These are phyloP conservation scores for Rhamnusium bicolor DNA, from an alignment of 2,888 invertebrate species.

Conservation along the genomic window DNA sequence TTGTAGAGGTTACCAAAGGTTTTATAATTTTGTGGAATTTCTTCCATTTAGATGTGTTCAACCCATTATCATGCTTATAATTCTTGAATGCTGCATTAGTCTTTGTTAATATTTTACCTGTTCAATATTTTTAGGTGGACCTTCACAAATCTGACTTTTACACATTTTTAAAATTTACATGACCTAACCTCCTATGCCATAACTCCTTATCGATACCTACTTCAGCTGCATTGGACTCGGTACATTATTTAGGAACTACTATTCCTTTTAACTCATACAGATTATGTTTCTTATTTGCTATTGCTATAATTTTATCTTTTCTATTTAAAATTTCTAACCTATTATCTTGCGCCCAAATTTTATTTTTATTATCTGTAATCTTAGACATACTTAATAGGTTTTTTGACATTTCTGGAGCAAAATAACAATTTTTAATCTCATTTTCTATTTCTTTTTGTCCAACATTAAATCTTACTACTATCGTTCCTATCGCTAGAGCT, in stretches of 20 bases:
- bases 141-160: not conserved
- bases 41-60: too few species aligned
- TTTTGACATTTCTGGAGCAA: constrained; percentile 26
- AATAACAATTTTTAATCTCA: constrained; percentile 18
- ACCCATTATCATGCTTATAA: too few species aligned
- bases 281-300: not conserved
- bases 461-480: constrained; percentile 18
- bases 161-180: not conserved
- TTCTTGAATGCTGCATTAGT: too few species aligned
- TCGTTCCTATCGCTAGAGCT: constrained; percentile 27
- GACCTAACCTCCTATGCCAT: not conserved
- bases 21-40: too few species aligned
- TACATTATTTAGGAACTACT: too few species aligned
- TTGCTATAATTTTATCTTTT: not conserved
- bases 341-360: not conserved
- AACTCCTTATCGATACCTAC: too few species aligned
- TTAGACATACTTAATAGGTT: constrained; percentile 29
- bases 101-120: too few species aligned
- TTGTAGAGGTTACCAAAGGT: too few species aligned
- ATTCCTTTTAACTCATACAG: not conserved
- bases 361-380: constrained; percentile 9
- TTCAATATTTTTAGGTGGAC: not conserved
- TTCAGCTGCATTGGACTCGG: too few species aligned
- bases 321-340: not conserved
- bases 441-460: not conserved